Base-by-base conservation (phyloP, 2,113 vertebrate species). In the Xyrauchen texanus region DNA sequence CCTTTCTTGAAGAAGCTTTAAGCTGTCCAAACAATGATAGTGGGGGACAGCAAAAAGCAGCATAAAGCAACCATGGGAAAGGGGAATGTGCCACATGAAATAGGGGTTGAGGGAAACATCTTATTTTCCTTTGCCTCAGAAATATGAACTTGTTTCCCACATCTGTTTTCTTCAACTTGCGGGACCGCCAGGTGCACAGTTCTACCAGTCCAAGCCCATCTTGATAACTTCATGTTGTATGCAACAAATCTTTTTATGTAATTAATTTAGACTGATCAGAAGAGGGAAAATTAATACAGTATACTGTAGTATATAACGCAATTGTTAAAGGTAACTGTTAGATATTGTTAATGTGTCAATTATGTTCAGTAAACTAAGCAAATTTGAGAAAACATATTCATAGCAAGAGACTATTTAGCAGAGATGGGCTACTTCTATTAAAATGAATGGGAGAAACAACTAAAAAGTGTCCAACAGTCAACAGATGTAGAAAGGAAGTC, bases 1-100 rank as follows among this genome's bases (percentile, higher is more conserved):
- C 89, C 88, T 81, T 88, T 90, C 87, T 88, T 77, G 60, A 89
- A 87, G 88, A 92, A 83, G 88, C 86, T 87, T 93, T 96, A 97
- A 96, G 95, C 95, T 97, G 95, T 96, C 93, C 69, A 96, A 96
- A 96, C 94, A 96, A 90, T 7, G 85, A 89, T 87, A 63, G 88
- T 16, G 88, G 82, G 62, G 68, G 92, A 91, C 64, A 85, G 92
- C 87, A 94, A 92, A 91, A 92, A 90, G 90, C 87, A 91, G 85
- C 88, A 89, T 89, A 91, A 92, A 93, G 90, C 87, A 91, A 88
- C 89, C 94, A 94, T 96, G 96, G 95, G 94, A 96, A 96, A 93
- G 88, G 87, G 65, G 72, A 92, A 93, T 86, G 88, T 87, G 75
- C 82, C 81, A 89, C 91, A 90, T 52, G 15, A 89, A 88, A 90